These are phyloP conservation scores for Harpagifer antarcticus DNA, from an alignment of 2,797 vertebrate genomes.

Conservation along the genomic window DNA sequence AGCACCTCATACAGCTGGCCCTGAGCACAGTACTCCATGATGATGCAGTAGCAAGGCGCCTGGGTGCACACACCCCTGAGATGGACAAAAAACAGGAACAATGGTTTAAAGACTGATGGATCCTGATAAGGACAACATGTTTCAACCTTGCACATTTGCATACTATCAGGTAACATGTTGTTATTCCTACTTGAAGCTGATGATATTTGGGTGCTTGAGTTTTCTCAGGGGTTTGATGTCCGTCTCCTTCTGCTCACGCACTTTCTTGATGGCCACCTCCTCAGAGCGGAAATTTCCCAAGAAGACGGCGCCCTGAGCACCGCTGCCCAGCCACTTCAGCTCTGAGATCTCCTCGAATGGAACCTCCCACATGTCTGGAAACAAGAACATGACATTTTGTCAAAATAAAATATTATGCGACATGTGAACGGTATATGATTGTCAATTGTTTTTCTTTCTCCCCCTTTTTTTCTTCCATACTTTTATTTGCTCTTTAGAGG, in stretches of 20 bases:
- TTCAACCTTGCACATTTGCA: background rate
- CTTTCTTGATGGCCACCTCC: conserved; percentile 99
- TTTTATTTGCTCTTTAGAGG: conserved; percentile 4
- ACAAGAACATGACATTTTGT: conserved; percentile 15
- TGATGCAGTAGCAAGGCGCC: conserved; percentile 98
- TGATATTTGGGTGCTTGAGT: conserved; percentile 98
- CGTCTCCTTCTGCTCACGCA: conserved; percentile 97
- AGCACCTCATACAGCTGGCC: conserved; percentile 98
- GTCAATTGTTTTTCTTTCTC: background rate
- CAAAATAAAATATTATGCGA: background rate
- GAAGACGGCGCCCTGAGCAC: conserved; percentile 97
- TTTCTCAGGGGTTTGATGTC: conserved; percentile 98
- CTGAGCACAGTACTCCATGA: conserved; percentile 99
- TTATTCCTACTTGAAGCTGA: conserved; percentile 94
- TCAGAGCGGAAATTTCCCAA: conserved; percentile 95
- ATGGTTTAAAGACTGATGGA: background rate
- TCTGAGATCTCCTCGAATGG: conserved; percentile 99
- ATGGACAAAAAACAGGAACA: conserved; percentile 14
- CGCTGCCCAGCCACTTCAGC: conserved; percentile 98
- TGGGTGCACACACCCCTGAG: conserved; percentile 97
- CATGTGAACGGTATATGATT: background rate
- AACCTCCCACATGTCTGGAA: conserved; percentile 97
- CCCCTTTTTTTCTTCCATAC: background rate
- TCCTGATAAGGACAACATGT: background rate
- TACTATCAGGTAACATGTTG: background rate